These are phyloP conservation scores for Drosophila nigricruria DNA, from an alignment of 2,888 invertebrate species.

Conservation along the genomic window DNA sequence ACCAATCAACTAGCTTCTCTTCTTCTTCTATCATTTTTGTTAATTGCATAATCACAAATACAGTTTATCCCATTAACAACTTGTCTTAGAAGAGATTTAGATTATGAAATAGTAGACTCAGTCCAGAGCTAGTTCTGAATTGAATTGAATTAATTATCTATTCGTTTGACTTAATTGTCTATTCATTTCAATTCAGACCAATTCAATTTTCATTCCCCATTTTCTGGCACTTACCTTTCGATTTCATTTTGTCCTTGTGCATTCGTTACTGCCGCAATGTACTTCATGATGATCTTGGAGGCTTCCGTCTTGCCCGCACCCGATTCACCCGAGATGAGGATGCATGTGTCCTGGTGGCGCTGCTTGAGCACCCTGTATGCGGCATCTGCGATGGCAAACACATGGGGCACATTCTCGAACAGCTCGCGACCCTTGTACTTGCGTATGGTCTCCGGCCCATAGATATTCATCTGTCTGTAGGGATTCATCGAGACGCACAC, in stretches of 20 bases:
- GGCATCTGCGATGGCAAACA: slow-evolving; percentile 98
- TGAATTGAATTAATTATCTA: too few species aligned
- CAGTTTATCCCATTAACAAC: too few species aligned
- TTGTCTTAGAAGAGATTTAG: too few species aligned
- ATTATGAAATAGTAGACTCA: too few species aligned
- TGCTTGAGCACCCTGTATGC: slow-evolving; percentile 97
- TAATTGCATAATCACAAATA: neutral
- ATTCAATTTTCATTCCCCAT: neutral
- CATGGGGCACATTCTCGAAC: slow-evolving; percentile 98
- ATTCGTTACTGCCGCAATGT: slow-evolving; percentile 98
- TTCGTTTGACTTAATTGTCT: neutral
- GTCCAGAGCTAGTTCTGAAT: neutral
- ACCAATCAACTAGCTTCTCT: neutral
- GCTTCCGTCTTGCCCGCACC: slow-evolving; percentile 99
- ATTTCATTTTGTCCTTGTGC: slow-evolving; percentile 96
- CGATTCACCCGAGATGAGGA: slow-evolving; percentile 98
- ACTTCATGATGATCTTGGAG: slow-evolving; percentile 99
- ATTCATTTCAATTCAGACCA: neutral
- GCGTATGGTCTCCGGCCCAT: slow-evolving; percentile 93
- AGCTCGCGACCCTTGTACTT: slow-evolving; percentile 97
- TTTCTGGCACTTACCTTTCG: slow-evolving; percentile 89
- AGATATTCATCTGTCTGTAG: slow-evolving; percentile 96
- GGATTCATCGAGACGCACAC: slow-evolving; percentile 99
- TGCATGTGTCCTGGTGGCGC: slow-evolving; percentile 96
- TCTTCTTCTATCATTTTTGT: neutral